These are phyloP conservation scores for Cyphomyrmex costatus DNA, from an alignment of 1,140 invertebrate species.

Conservation along the genomic window DNA sequence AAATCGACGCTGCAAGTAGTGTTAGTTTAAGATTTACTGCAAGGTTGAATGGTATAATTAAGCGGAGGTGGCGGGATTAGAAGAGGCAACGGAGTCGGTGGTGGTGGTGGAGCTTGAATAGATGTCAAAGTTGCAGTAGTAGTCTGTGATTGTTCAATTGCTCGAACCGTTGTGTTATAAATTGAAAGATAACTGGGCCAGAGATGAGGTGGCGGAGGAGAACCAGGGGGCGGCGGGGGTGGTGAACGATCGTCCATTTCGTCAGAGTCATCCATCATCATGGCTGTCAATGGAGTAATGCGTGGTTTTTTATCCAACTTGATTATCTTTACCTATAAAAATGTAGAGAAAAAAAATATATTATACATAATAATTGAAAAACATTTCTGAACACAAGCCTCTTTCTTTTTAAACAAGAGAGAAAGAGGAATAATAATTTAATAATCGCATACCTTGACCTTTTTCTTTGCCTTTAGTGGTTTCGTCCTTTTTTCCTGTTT, in stretches of 20 bases:
- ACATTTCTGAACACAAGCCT: neutral
- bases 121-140: slow-evolving; percentile 51
- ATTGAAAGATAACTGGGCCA: slow-evolving; percentile 86
- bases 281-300: slow-evolving; percentile 80
- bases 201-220: slow-evolving; percentile 87
- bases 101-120: slow-evolving; percentile 81
- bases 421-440: neutral
- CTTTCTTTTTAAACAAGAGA: neutral
- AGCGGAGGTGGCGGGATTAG: slow-evolving; percentile 84
- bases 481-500: slow-evolving; percentile 86
- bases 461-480: slow-evolving; percentile 86
- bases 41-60: slow-evolving; percentile 85
- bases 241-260: slow-evolving; percentile 87
- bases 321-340: slow-evolving; percentile 82
- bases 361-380: neutral
- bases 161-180: slow-evolving; percentile 78
- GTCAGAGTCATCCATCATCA: slow-evolving; percentile 86
- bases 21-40: slow-evolving; percentile 80
- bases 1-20: neutral
- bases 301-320: slow-evolving; percentile 83
- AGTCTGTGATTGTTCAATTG: slow-evolving; percentile 55
- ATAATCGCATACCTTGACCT: slow-evolving; percentile 84
- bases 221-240: slow-evolving; percentile 88
- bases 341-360: slow-evolving; percentile 9
- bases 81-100: slow-evolving; percentile 84